phyloP scores from a whole-genome alignment of 2,797 vertebrate species.

The Lepilemur septentrionalis region DNA sequence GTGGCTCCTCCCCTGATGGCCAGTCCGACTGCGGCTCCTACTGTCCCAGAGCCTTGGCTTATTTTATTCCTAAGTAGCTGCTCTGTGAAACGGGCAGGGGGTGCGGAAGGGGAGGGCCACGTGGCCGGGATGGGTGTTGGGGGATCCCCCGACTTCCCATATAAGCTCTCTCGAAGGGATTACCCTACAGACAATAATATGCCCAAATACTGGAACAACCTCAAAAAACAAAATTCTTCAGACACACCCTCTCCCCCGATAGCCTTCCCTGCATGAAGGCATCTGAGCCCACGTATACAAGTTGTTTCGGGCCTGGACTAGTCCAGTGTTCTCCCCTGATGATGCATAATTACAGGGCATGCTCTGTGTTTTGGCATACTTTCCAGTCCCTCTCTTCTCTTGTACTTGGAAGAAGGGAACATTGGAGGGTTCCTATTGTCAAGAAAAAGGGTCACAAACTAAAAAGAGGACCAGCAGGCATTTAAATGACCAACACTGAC shows the following conservation, averaged over 20 bases:
- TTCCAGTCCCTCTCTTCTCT: background rate
- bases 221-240: background rate
- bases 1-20: background rate
- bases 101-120: no score
- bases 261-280: background rate
- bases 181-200: background rate
- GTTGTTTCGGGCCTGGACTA: slow-evolving; percentile 51
- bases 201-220: background rate
- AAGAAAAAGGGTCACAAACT: background rate
- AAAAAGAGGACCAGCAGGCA: background rate
- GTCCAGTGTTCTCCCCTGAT: background rate
- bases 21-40: background rate
- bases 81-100: background rate
- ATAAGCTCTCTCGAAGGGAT: background rate
- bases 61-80: background rate
- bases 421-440: background rate
- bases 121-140: background rate
- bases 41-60: background rate
- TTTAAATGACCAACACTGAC: background rate
- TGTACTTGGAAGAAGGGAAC: slow-evolving; percentile 21
- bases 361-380: background rate
- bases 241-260: background rate
- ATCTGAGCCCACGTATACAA: background rate
- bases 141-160: background rate
- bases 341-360: slow-evolving; percentile 24